A percentile compares a stretch with the other conserved stretches of the same genome.
Conservation (phyloP, 2,888 invertebrate genomes). For the Temnothorax rugatulus region DNA sequence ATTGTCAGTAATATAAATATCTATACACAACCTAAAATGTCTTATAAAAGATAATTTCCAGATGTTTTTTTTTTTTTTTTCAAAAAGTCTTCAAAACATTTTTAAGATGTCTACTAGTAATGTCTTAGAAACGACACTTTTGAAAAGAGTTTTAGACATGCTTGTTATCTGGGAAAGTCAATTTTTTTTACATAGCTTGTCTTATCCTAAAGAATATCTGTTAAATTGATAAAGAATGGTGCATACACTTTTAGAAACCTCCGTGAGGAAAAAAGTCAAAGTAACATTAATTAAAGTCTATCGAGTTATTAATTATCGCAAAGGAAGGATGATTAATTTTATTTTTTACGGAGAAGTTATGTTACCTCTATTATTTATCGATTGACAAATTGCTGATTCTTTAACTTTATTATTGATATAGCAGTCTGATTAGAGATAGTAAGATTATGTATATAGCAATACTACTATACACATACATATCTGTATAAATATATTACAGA, state of each 20-base stretch:
- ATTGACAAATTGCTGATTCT: not conserved
- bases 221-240: not conserved
- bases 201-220: not conserved
- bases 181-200: not conserved
- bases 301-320: slow-evolving; percentile 3
- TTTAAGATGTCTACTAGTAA: not conserved
- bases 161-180: not conserved
- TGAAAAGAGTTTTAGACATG: not conserved
- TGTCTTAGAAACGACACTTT: not conserved
- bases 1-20: not conserved
- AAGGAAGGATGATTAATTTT: slow-evolving; percentile 3
- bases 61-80: not conserved
- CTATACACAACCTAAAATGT: not conserved
- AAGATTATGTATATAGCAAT: not conserved
- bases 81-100: not conserved
- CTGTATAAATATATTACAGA: not conserved
- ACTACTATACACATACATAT: not conserved
- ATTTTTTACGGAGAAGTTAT: not conserved
- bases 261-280: not conserved
- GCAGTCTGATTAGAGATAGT: not conserved
- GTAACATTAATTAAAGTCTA: not conserved
- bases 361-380: not conserved
- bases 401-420: not conserved
- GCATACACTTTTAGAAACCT: not conserved
- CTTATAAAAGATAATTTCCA: not conserved